These are phyloP conservation scores for Willisornis vidua DNA, from an alignment of 2,113 vertebrate species.

Conservation along the genomic window DNA sequence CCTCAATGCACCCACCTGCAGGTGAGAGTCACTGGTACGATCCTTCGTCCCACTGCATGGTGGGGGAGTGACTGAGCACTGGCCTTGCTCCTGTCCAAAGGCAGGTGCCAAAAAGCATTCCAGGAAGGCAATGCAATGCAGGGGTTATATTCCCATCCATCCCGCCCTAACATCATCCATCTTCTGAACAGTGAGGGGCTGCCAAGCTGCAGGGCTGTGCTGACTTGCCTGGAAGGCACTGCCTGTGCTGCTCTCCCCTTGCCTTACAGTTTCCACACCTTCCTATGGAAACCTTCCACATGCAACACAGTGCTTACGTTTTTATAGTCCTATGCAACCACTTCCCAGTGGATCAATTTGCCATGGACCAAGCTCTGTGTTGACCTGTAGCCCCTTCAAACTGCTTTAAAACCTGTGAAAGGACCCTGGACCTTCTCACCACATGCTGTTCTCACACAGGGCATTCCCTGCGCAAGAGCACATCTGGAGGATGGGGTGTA, in stretches of 20 bases:
- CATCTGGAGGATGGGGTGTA: rapidly evolving
- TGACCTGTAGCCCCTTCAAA: neutral
- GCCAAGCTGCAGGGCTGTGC: neutral
- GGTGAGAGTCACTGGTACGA: neutral
- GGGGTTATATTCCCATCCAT: neutral
- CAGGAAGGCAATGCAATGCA: neutral
- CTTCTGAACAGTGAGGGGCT: neutral
- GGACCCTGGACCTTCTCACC: neutral
- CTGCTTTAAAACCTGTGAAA: neutral
- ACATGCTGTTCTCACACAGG: neutral
- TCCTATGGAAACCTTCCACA: neutral
- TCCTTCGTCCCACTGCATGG: neutral
- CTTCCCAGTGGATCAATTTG: neutral
- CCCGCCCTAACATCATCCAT: neutral
- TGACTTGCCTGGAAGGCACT: neutral
- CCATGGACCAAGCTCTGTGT: neutral
- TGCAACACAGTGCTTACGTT: neutral
- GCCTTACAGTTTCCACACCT: neutral
- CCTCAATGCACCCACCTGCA: neutral
- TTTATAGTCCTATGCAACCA: rapidly evolving
- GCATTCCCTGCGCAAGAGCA: neutral
- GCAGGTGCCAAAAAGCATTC: neutral
- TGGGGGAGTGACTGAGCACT: rapidly evolving
- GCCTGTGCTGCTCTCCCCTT: neutral
- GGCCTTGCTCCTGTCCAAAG: neutral